Evolutionary conservation across 2,888 invertebrate genomes (phyloP).

Genomic region (Melinaea menophilus): DNA sequence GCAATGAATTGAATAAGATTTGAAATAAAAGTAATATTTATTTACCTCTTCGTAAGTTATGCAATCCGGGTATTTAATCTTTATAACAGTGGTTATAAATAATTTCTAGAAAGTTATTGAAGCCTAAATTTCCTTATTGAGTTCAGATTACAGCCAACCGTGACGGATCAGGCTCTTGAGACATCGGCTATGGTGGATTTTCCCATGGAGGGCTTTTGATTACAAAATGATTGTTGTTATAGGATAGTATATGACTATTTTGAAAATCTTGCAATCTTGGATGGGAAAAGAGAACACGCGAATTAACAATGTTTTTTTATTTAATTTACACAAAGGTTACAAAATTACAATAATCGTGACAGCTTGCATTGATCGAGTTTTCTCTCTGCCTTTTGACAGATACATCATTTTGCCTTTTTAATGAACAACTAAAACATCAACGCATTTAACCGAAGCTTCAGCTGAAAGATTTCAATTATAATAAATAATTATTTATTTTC

Average conservation of each 20-base stretch:
- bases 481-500: too few species aligned
- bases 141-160: conserved; percentile 13
- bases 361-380: too few species aligned
- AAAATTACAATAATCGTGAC: too few species aligned
- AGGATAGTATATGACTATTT: not conserved
- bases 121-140: conserved; percentile 13
- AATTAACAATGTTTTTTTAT: too few species aligned
- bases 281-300: too few species aligned
- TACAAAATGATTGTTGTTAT: conserved; percentile 6
- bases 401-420: too few species aligned
- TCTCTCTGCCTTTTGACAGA: too few species aligned
- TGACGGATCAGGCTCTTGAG: conserved; percentile 19
- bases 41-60: not conserved
- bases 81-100: not conserved
- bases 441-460: too few species aligned
- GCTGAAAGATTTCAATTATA: too few species aligned
- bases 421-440: too few species aligned
- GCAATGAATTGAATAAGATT: too few species aligned
- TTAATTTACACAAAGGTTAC: not conserved
- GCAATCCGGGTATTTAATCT: not conserved
- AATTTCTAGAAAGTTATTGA: conserved; percentile 11
- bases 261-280: conserved; percentile 4
- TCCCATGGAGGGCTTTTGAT: conserved; percentile 21
- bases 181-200: conserved; percentile 27
- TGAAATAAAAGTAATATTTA: too few species aligned